phyloP scores from a whole-genome alignment of 1,140 invertebrate species.

The Drosophila persimilis region DNA sequence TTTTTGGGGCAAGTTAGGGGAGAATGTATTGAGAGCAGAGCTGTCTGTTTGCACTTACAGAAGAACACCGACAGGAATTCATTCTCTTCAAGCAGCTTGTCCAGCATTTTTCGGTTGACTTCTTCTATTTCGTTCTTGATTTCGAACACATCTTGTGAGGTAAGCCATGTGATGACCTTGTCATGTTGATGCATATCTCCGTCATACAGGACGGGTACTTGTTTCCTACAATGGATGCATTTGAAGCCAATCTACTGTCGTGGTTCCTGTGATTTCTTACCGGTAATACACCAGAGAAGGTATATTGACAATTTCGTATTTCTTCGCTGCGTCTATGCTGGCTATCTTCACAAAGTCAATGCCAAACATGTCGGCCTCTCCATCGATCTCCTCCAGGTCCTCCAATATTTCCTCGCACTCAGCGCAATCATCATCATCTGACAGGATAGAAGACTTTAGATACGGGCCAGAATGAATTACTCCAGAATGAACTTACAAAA shows the following conservation, averaged over 20 bases:
- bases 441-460: conserved; percentile 20
- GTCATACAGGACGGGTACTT: conserved; percentile 93
- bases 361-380: conserved; percentile 95
- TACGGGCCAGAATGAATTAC: too few relatives aligned
- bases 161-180: conserved; percentile 93
- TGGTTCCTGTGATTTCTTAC: conserved; percentile 11
- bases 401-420: conserved; percentile 95
- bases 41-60: conserved; percentile 87
- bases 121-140: conserved; percentile 98
- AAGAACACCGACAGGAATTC: conserved; percentile 98
- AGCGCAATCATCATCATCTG: conserved; percentile 94
- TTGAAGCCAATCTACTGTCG: too few relatives aligned
- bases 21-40: not conserved
- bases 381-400: conserved; percentile 95
- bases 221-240: conserved; percentile 85
- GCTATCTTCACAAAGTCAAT: conserved; percentile 98
- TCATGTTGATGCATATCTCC: conserved; percentile 95
- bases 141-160: conserved; percentile 97
- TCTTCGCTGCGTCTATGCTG: conserved; percentile 91
- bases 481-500: conserved; percentile 89
- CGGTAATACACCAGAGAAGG: conserved; percentile 95
- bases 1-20: too few relatives aligned
- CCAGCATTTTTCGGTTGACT: conserved; percentile 97
- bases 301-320: conserved; percentile 91
- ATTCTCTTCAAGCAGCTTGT: conserved; percentile 96